Conservation (phyloP, 1,140 invertebrate species). For the Campodea augens region DNA sequence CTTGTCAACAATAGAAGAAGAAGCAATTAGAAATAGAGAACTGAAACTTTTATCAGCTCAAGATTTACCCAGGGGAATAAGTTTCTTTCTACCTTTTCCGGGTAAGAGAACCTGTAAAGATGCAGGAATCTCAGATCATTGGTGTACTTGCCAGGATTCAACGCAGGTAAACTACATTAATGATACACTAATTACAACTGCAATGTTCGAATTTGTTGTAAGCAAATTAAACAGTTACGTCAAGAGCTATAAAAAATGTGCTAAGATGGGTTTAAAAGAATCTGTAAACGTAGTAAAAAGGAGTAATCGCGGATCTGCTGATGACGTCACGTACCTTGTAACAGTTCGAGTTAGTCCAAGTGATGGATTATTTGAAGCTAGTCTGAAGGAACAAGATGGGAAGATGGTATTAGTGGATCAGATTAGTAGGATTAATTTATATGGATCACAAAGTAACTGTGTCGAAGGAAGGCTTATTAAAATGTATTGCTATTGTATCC, state of each 20-base stretch:
- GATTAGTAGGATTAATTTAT: conserved; percentile 16
- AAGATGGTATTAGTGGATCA: conserved; percentile 8
- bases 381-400: conserved; percentile 22
- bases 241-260: conserved; percentile 25
- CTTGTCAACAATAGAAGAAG: conserved; percentile 19
- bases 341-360: conserved; percentile 44
- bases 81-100: conserved; percentile 50
- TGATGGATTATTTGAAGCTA: conserved; percentile 52
- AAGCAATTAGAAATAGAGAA: conserved; percentile 18
- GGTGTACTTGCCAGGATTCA: conserved; percentile 56
- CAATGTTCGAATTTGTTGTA: conserved; percentile 34
- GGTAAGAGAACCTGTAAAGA: conserved; percentile 46
- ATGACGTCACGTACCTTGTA: conserved; percentile 38
- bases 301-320: conserved; percentile 15
- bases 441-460: conserved; percentile 18
- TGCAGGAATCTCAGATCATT: conserved; percentile 54
- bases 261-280: conserved; percentile 28
- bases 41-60: conserved; percentile 22
- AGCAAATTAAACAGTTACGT: conserved; percentile 40
- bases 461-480: conserved; percentile 16
- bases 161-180: conserved; percentile 20
- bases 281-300: conserved; percentile 33
- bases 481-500: conserved; percentile 19
- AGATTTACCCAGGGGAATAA: conserved; percentile 36
- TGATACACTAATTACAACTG: too few relatives aligned